phyloP scores from a whole-genome alignment of 2,113 vertebrate species.

The Oreochromis niloticus region DNA sequence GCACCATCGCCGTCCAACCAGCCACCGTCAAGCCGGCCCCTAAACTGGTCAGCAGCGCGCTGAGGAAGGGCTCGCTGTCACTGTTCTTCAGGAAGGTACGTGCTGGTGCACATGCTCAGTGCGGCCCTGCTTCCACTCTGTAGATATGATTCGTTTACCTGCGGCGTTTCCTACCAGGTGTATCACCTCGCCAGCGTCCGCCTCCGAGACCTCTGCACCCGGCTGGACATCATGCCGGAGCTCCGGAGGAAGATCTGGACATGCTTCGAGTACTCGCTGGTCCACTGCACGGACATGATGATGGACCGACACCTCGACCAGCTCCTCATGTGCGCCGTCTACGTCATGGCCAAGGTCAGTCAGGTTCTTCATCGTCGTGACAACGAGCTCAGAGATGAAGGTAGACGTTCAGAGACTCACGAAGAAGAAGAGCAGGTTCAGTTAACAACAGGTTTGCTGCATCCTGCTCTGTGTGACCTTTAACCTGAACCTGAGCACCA shows the following conservation, averaged over 20 bases:
- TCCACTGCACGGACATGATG: slow-evolving; percentile 88
- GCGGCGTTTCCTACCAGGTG: slow-evolving; percentile 67
- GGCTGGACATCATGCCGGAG: slow-evolving; percentile 85
- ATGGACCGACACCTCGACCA: slow-evolving; percentile 92
- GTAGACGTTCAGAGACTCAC: background rate
- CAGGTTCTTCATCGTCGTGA: background rate
- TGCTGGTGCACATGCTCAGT: background rate
- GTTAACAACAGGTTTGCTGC: background rate
- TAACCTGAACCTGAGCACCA: too few species aligned
- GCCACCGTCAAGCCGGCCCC: slow-evolving; percentile 46
- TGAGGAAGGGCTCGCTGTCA: slow-evolving; percentile 85
- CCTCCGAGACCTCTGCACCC: slow-evolving; percentile 86
- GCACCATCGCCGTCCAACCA: slow-evolving; percentile 57
- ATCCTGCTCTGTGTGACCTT: too few species aligned
- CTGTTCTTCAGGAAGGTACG: slow-evolving; percentile 93
- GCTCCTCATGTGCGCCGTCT: slow-evolving; percentile 90
- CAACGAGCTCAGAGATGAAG: background rate
- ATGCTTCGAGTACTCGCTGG: slow-evolving; percentile 86
- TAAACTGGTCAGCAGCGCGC: slow-evolving; percentile 63
- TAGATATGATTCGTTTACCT: background rate
- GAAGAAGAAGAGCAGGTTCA: background rate
- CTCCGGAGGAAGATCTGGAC: slow-evolving; percentile 93
- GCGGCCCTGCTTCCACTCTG: background rate
- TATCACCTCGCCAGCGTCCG: slow-evolving; percentile 93
- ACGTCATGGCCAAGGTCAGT: slow-evolving; percentile 84